phyloP scores from a whole-genome alignment of 2,113 vertebrate species.

The Copsychus sechellarum region DNA sequence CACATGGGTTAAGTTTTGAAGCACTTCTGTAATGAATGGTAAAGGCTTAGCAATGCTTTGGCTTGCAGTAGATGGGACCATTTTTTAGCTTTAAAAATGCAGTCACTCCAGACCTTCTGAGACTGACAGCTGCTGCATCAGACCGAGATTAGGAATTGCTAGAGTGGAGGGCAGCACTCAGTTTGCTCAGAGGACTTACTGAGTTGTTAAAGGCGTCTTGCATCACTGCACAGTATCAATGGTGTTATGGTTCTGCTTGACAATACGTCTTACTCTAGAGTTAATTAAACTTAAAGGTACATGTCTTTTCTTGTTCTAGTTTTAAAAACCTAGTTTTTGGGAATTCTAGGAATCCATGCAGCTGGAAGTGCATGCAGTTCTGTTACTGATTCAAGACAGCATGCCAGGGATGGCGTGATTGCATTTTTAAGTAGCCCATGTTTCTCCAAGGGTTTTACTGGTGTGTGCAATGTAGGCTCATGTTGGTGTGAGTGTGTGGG shows the following conservation, averaged over 20 bases:
- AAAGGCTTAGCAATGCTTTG: not conserved
- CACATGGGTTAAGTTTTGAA: not conserved
- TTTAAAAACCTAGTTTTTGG: not conserved
- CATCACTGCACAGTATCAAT: not conserved
- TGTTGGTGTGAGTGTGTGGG: not conserved
- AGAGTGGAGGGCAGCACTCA: not conserved
- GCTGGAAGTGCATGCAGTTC: not conserved
- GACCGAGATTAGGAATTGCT: not conserved
- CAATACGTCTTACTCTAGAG: not conserved
- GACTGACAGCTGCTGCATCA: not conserved
- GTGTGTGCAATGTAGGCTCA: not conserved
- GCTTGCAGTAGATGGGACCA: not conserved
- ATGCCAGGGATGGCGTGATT: not conserved
- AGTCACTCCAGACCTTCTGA: not conserved
- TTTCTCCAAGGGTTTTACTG: not conserved
- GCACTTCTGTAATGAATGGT: not conserved
- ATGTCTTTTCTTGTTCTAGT: not conserved
- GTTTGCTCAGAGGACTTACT: not conserved
- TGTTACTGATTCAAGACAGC: not conserved
- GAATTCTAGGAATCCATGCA: not conserved
- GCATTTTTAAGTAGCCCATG: not conserved
- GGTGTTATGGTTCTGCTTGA: not conserved
- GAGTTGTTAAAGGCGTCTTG: not conserved
- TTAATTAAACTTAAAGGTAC: not conserved
- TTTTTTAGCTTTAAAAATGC: not conserved